Evolutionary conservation across 2,797 vertebrate species (phyloP).

Genomic region (Melanotaenia pygmaea): DNA sequence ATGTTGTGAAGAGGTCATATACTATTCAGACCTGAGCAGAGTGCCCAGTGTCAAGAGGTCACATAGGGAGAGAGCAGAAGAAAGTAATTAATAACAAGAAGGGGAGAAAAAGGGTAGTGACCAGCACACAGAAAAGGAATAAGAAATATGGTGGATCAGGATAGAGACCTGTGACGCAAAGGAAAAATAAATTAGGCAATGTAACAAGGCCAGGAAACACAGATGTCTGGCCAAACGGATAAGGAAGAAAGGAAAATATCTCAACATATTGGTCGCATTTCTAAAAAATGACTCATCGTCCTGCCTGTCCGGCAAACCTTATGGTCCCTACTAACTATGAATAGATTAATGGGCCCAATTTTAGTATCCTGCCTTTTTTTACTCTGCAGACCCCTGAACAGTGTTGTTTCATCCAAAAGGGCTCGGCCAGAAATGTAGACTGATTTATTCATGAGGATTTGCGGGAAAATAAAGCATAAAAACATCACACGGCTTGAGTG

Average conservation of each 20-base stretch:
- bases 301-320: constrained; percentile 6
- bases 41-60: constrained; percentile 47
- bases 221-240: constrained; percentile 5
- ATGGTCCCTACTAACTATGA: constrained; percentile 9
- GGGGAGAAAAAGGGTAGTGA: constrained; percentile 3
- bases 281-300: constrained; percentile 9
- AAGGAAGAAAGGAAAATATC: not conserved
- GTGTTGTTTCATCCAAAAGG: constrained; percentile 24
- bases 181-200: constrained; percentile 8
- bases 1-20: constrained; percentile 42
- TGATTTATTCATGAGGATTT: constrained; percentile 42
- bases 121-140: constrained; percentile 4
- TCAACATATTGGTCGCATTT: constrained; percentile 11
- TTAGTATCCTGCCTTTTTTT: constrained; percentile 5
- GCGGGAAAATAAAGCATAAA: constrained; percentile 23
- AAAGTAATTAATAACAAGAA: not conserved
- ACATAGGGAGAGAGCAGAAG: constrained; percentile 16
- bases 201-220: constrained; percentile 10
- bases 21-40: constrained; percentile 33
- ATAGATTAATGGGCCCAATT: constrained; percentile 14
- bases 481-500: constrained; percentile 25
- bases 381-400: constrained; percentile 17
- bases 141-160: constrained; percentile 5
- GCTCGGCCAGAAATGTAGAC: constrained; percentile 11
- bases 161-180: constrained; percentile 1